Conservation (phyloP, 2,888 invertebrate species). For the Torymus aiolomorphi region DNA sequence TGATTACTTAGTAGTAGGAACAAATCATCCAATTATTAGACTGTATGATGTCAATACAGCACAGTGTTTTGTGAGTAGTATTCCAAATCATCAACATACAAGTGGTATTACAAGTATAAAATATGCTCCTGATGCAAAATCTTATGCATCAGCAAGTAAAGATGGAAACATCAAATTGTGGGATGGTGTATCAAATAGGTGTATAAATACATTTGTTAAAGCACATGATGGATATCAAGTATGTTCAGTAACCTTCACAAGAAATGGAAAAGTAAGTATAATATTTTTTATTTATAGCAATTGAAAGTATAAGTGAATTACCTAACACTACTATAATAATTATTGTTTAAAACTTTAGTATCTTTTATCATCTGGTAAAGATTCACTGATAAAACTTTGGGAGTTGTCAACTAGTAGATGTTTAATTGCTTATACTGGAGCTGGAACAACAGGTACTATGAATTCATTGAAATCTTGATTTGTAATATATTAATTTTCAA, state of each 20-base stretch:
- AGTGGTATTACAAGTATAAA: conserved; percentile 86
- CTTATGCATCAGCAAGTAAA: conserved; percentile 90
- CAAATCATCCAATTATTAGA: conserved; percentile 91
- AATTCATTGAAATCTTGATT: conserved; percentile 13
- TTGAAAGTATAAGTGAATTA: conserved; percentile 17
- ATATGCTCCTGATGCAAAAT: conserved; percentile 84
- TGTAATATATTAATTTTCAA: not conserved
- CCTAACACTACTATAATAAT: conserved; percentile 21
- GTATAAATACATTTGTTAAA: conserved; percentile 93
- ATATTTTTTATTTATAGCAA: not conserved
- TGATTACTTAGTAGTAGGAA: conserved; percentile 95
- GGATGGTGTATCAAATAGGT: conserved; percentile 96
- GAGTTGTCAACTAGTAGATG: conserved; percentile 97
- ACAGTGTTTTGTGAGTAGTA: conserved; percentile 95
- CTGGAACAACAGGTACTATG: conserved; percentile 85
- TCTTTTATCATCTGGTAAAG: conserved; percentile 94
- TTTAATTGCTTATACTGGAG: conserved; percentile 98
- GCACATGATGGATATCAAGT: conserved; percentile 97
- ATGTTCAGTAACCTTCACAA: conserved; percentile 94
- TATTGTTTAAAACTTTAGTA: conserved; percentile 81
- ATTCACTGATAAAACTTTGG: conserved; percentile 98
- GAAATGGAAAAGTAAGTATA: conserved; percentile 91
- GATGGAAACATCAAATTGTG: conserved; percentile 97
- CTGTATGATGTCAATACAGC: conserved; percentile 96
- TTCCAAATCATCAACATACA: conserved; percentile 90